Base-by-base conservation (phyloP, 2,113 vertebrate genomes). In the Pterocles burchelli region DNA sequence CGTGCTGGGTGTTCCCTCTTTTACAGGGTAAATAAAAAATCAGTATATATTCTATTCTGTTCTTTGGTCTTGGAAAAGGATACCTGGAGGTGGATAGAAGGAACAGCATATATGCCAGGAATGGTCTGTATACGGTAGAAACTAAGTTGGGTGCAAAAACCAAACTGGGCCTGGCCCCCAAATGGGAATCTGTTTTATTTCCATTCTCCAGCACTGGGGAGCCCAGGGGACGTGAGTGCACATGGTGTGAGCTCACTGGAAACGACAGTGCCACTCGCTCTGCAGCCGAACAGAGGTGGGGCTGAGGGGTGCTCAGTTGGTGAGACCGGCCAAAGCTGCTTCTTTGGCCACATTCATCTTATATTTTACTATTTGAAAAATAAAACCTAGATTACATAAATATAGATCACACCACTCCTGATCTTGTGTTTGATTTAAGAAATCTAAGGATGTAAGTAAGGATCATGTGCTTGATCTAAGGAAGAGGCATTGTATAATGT, bases 371-470 rank as follows among this genome's bases (percentile, higher is more conserved):
- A 49, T 24, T 48, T 67, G 16, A 84, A 92, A 59, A 71, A 67
- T 12, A 85, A 91, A 91, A n/a, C 19, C 34, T 14, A 63, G 21
- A 25, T 82, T 65, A 43, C 3, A 3, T 17, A 73, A 59, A 78
- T 65, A 54, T 1, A 1, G 1, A 49, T 36, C 1, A 2, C n/a
- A 79, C 5, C 21, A 41, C 3, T 65, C 46, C 65, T n/a, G 28
- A 33, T 22, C 57, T 82, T 68, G 33, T 34, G 20, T 26, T 79
- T 58, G 29, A 21, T 41, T 57, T 61, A 78, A 61, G 34, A 88
- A 88, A 88, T 43, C 14, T 17, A 81, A 72, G 21, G 21, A 31
- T 34, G 54, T 57, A 68, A 26, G 26, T 76, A 57, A 65, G 58
- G n/a, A 65, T 21, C 0, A 3, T 5, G 10, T 46, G 49, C 14